Evolutionary conservation across 1,140 invertebrate species (phyloP).

Genomic region (Zaprionus inermis): DNA sequence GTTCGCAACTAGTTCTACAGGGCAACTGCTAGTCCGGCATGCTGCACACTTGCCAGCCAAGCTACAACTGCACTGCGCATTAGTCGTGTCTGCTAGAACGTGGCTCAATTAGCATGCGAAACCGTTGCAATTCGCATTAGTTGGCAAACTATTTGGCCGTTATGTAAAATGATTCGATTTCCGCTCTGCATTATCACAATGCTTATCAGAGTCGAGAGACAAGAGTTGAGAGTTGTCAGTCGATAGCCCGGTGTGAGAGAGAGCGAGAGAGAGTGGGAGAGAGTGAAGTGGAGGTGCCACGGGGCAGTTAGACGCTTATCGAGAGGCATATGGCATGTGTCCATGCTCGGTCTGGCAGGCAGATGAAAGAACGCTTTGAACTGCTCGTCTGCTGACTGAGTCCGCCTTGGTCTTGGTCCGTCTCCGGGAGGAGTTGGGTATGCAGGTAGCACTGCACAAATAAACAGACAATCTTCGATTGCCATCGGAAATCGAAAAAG

Average conservation of each 20-base stretch:
- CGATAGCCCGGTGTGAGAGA: too few species aligned
- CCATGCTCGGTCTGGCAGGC: conserved; percentile 2
- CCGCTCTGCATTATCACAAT: conserved; percentile 56
- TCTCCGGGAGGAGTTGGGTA: conserved; percentile 11
- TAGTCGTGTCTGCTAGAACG: conserved; percentile 22
- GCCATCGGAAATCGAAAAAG: conserved; percentile 66
- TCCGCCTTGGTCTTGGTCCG: too few species aligned
- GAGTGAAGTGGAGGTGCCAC: too few species aligned
- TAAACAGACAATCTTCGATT: conserved; percentile 73
- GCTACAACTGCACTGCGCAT: conserved; percentile 12
- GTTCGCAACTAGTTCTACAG: not conserved
- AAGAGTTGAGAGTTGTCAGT: too few species aligned
- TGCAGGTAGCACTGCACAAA: conserved; percentile 46
- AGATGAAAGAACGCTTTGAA: conserved; percentile 48
- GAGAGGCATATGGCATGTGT: conserved; percentile 39
- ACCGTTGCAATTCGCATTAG: conserved; percentile 12
- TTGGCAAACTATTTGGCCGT: conserved; percentile 23
- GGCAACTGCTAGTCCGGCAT: not conserved
- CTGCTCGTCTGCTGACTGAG: conserved; percentile 10
- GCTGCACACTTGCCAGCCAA: not conserved
- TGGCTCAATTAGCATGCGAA: conserved; percentile 48
- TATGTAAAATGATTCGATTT: conserved; percentile 72
- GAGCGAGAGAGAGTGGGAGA: not conserved
- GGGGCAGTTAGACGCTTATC: conserved; percentile 27
- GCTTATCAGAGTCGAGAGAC: conserved; percentile 48